These are phyloP conservation scores for Lepus europaeus DNA, from an alignment of 2,113 vertebrate genomes.

Conservation along the genomic window DNA sequence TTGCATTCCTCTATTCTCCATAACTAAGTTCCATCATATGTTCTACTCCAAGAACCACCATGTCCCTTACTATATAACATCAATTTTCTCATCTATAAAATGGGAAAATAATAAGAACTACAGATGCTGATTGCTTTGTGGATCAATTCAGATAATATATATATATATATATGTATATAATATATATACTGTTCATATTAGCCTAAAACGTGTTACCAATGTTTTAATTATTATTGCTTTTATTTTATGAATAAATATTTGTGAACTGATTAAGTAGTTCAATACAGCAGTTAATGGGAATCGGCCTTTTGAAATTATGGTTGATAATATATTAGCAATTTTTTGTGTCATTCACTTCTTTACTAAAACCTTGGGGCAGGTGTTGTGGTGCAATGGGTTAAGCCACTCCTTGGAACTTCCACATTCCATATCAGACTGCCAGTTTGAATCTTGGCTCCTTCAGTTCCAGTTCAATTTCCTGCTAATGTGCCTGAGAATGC, in stretches of 20 bases:
- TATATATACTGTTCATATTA: background rate
- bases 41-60: background rate
- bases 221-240: slow-evolving; percentile 23
- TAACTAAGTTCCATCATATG: background rate
- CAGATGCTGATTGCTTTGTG: background rate
- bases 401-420: too few species aligned
- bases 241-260: background rate
- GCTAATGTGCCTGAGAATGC: too few species aligned
- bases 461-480: too few species aligned
- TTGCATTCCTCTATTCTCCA: background rate
- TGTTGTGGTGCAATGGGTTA: too few species aligned
- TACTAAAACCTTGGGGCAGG: slow-evolving; percentile 29
- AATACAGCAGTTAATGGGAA: background rate
- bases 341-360: slow-evolving; percentile 14
- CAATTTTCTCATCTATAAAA: slow-evolving; percentile 29
- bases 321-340: slow-evolving; percentile 27
- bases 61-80: background rate
- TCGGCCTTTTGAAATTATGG: slow-evolving; percentile 42
- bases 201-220: slow-evolving; percentile 4
- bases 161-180: background rate
- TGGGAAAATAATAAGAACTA: background rate
- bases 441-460: too few species aligned
- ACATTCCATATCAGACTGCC: too few species aligned
- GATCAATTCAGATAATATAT: background rate
- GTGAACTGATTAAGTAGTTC: background rate